Evolutionary conservation across 2,797 vertebrate genomes (phyloP), one percentile per base, ranked within the genome.

Genomic region (Borostomias antarcticus): DNA sequence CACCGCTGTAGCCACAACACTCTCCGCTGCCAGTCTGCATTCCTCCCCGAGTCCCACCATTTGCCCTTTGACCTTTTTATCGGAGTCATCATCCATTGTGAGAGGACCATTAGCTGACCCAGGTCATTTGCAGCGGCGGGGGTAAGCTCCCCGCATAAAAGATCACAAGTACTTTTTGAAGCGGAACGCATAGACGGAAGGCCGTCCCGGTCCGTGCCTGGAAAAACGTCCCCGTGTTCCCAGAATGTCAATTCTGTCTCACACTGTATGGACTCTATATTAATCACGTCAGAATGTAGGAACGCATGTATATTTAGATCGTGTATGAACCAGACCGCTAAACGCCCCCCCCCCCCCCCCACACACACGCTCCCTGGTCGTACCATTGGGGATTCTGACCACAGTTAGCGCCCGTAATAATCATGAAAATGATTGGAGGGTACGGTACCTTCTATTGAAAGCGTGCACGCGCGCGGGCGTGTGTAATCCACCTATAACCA

Each of bases 391-490:
- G 70, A 81, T 80, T 73, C 56, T 64, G 67, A 1, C 51, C 59
- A 28, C 66, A 64, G 65, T 69, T 26, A 66, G 75, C 69, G 73
- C 79, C 78, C 65, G 71, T 70, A 64, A 67, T 72, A 70, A 69
- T 62, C 51, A 56, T 73, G 66, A 77, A 77, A 79, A 75, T 70
- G 68, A 76, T 79, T 78, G 61, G 67, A 73, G 73, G 79, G 80
- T 77, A 37, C 28, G 68, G 52, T 60, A 64, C 21, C 1, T 51
- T 7, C 10, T 15, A 40, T 11, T 40, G 50, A 2, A 2, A 26
- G 50, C 23, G 23, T 17, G 51, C 9, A 23, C 2, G 50, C 26
- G 45, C 5, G 23, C 50, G 19, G 2, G n/a, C 21, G 19, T 54
- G 26, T 54, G 35, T 35, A 43, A 58, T 60, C 58, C 37, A 45